Evolutionary conservation across 2,797 vertebrate species (phyloP).

Genomic region (Meriones psammophilus): DNA sequence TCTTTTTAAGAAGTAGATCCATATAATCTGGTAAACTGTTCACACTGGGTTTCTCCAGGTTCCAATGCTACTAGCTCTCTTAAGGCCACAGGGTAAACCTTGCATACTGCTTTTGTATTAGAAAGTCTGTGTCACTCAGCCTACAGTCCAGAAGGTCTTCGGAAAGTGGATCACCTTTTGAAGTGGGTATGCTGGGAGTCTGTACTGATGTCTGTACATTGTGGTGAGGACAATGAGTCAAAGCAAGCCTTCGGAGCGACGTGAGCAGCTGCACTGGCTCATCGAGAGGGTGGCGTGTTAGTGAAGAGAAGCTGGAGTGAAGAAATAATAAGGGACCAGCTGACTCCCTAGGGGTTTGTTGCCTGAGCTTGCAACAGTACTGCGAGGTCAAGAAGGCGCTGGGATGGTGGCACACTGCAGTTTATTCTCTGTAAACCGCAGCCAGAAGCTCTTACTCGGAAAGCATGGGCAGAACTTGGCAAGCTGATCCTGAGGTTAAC

Average conservation of each 20-base stretch:
- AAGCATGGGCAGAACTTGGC: not conserved
- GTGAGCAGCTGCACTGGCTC: not conserved
- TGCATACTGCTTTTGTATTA: not conserved
- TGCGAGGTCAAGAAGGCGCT: not conserved
- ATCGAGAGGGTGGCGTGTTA: slow-evolving; percentile 30
- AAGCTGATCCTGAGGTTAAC: not conserved
- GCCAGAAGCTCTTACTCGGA: not conserved
- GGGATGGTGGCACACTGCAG: rapidly evolving
- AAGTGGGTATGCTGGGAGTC: not conserved
- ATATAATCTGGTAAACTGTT: slow-evolving; percentile 63
- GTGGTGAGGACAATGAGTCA: not conserved
- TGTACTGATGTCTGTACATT: not conserved
- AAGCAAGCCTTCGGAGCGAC: not conserved
- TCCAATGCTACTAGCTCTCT: not conserved
- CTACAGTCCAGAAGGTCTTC: not conserved
- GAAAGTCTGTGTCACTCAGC: slow-evolving; percentile 10
- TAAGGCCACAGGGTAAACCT: slow-evolving; percentile 21
- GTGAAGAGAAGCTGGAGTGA: not conserved
- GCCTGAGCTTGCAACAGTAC: not conserved
- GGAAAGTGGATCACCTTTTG: not conserved
- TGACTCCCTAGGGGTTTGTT: slow-evolving; percentile 30
- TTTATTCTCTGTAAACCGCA: not conserved
- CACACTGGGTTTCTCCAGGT: not conserved
- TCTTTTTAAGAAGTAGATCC: slow-evolving; percentile 78
- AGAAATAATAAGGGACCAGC: not conserved